phyloP scores from a whole-genome alignment of 2,113 vertebrate species.

The Epinephelus lanceolatus region DNA sequence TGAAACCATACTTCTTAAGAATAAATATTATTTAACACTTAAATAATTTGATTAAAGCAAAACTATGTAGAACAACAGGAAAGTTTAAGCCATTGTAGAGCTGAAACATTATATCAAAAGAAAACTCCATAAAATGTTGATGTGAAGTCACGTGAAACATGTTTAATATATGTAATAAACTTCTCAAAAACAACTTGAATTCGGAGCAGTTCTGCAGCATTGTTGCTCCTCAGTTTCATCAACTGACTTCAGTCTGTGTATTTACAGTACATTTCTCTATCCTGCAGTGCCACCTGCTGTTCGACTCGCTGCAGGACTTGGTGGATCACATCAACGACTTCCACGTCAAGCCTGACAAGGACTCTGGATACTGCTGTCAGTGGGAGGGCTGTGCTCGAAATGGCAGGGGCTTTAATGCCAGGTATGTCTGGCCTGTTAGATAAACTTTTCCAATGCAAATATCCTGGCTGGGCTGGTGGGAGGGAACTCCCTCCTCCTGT shows the following conservation, averaged over 20 bases:
- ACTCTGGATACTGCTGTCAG: conserved; percentile 95
- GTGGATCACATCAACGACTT: conserved; percentile 97
- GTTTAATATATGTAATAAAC: too few species aligned
- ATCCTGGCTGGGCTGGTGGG: background rate
- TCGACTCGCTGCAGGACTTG: conserved; percentile 93
- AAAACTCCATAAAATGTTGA: background rate
- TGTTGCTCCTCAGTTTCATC: background rate
- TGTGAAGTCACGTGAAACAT: background rate
- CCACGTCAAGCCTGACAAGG: conserved; percentile 96
- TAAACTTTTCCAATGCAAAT: background rate
- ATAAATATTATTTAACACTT: background rate
- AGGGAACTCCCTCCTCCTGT: background rate
- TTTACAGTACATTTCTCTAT: background rate
- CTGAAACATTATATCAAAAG: background rate
- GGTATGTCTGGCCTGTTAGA: conserved; percentile 77
- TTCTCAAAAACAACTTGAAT: background rate
- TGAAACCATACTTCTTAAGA: background rate
- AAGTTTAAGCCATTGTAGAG: background rate
- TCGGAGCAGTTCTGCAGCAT: background rate
- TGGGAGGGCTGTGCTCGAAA: conserved; percentile 97
- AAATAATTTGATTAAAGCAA: background rate
- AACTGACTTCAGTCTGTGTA: background rate
- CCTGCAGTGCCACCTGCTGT: conserved; percentile 93
- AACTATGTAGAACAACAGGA: background rate
- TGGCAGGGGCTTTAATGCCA: conserved; percentile 95